Evolutionary conservation across 2,113 vertebrate genomes (phyloP).

Genomic region (Cyanoliseus patagonus): DNA sequence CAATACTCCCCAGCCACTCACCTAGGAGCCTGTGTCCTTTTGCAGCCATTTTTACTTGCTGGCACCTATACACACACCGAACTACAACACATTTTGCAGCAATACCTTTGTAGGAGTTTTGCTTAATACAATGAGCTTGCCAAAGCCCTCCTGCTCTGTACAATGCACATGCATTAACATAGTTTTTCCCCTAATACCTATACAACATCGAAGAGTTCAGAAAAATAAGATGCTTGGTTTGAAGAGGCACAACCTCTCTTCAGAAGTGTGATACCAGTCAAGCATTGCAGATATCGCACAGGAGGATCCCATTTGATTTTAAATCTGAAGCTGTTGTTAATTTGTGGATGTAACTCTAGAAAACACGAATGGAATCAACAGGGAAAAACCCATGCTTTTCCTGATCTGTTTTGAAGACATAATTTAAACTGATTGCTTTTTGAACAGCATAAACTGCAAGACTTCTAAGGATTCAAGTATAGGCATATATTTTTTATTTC

Average conservation of each 20-base stretch:
- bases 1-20: not conserved
- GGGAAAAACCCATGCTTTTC: not conserved
- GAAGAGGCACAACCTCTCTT: not conserved
- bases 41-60: not conserved
- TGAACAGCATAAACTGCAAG: conserved; percentile 1
- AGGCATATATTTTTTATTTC: not conserved
- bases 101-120: not conserved
- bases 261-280: not conserved
- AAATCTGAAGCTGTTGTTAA: not conserved
- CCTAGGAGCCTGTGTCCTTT: not conserved
- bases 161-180: rapidly evolving
- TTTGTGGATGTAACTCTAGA: not conserved
- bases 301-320: not conserved
- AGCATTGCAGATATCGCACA: not conserved
- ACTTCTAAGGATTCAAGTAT: not conserved
- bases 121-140: not conserved
- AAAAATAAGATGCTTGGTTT: not conserved
- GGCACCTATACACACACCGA: not conserved
- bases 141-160: not conserved
- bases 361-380: not conserved
- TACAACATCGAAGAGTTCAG: not conserved
- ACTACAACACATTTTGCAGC: not conserved
- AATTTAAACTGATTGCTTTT: conserved; percentile 27
- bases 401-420: conserved; percentile 11
- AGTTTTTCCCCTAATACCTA: not conserved